Base-by-base conservation (phyloP, 2,797 vertebrate genomes). In the Rhynchonycteris naso region DNA sequence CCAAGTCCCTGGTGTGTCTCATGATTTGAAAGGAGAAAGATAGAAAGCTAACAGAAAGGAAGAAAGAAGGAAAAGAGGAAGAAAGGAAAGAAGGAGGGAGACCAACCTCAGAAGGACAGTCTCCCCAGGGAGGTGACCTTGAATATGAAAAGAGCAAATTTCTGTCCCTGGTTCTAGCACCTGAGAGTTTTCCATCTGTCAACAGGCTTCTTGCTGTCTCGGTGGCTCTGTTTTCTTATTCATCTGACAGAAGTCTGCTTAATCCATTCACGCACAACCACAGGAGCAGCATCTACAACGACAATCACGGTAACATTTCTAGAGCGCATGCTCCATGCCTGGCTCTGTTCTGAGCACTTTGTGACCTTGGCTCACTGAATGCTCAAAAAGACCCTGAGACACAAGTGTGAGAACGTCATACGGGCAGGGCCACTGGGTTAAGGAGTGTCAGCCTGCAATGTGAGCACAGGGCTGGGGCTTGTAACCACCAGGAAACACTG, bases 141-240 rank as follows among this genome's bases (percentile, higher is more conserved):
- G 58, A 43, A 5, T 0, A 28, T 0, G 19, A 10, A 69, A 69
- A 4, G 26, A 43, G n/a, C 35, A 1, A 19, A 2, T 10, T 38
- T 35, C 61, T 28, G 6, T 4, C 43, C 43, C 74, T 0, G 26
- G 4, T 30, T 43, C 65, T 21, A 9, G 2, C 3, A 24, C 68
- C 74, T 35, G 61, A 14, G 63, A 58, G 33, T 58, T 14, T 13
- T 16, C 0, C 1, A 0, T 2, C 47, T 0, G 69, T 30, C 58
- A 7, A 14, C 26, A 13, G 43, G 2, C 0, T n/a, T 35, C 74
- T 15, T 1, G 16, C 0, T 0, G 1, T 12, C 68, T 75, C n/a
- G 0, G 16, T 0, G 16, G 52, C 72, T 38, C 7, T 0, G 2
- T 7, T 7, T 35, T 54, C 59, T 54, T 1, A 12, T 14, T 16